Evolutionary conservation across 1,140 invertebrate genomes (phyloP).

Genomic region (Eumaeus atala): DNA sequence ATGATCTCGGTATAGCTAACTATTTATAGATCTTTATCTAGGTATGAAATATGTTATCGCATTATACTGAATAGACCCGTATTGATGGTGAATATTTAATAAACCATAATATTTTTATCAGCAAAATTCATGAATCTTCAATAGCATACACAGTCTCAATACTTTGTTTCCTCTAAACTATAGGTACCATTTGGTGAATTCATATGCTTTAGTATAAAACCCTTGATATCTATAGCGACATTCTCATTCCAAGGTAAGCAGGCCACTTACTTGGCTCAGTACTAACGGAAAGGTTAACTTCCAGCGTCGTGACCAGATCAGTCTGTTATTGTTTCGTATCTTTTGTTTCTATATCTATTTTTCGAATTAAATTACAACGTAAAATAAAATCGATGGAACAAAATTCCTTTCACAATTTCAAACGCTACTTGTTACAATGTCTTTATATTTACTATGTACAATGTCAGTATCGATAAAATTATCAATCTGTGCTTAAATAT

Average conservation of each 20-base stretch:
- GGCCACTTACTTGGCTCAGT: slow-evolving; percentile 34
- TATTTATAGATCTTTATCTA: too few species aligned
- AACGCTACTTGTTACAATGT: background rate
- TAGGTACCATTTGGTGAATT: slow-evolving; percentile 6
- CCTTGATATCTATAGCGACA: slow-evolving; percentile 41
- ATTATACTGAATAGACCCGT: too few species aligned
- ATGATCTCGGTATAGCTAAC: too few species aligned
- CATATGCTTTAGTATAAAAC: slow-evolving; percentile 16
- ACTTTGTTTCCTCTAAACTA: background rate
- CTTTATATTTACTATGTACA: too few species aligned
- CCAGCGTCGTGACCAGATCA: slow-evolving; percentile 54
- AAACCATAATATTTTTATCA: too few species aligned
- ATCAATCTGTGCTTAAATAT: too few species aligned
- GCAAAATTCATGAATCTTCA: too few species aligned
- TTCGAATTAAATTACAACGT: slow-evolving; percentile 27
- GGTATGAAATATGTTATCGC: too few species aligned
- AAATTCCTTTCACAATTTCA: background rate
- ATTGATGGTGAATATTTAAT: too few species aligned
- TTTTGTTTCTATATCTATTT: slow-evolving; percentile 26
- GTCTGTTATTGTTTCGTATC: slow-evolving; percentile 13
- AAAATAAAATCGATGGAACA: slow-evolving; percentile 24
- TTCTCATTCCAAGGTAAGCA: slow-evolving; percentile 57
- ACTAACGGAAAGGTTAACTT: slow-evolving; percentile 50
- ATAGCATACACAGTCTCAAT: too few species aligned
- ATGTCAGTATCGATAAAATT: too few species aligned